These are phyloP conservation scores for Ichneumoninae sp. DNA, from an alignment of 2,888 invertebrate genomes.

Conservation along the genomic window DNA sequence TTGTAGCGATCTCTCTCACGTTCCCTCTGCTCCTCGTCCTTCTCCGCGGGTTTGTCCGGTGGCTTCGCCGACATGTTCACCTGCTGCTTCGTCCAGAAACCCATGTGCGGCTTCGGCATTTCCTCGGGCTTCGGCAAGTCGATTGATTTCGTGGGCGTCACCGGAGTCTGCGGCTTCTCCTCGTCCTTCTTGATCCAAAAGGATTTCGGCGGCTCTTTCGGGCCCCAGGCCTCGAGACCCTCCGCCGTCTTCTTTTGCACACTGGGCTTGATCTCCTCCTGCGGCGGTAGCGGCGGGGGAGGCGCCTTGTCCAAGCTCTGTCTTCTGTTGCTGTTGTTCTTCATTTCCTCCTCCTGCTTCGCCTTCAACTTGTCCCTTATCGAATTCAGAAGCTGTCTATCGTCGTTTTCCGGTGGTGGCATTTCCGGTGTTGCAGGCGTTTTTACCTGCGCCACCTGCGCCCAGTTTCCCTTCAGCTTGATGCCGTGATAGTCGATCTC, in stretches of 20 bases:
- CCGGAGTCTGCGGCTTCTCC: conserved; percentile 70
- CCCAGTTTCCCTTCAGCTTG: conserved; percentile 85
- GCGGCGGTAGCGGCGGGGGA: conserved; percentile 19
- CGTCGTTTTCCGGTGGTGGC: conserved; percentile 82
- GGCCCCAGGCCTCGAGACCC: conserved; percentile 79
- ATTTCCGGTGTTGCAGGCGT: conserved; percentile 72
- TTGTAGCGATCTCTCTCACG: conserved; percentile 77
- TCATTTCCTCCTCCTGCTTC: conserved; percentile 85
- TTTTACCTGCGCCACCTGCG: conserved; percentile 78
- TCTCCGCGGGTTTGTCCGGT: conserved; percentile 80
- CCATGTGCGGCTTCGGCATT: conserved; percentile 83
- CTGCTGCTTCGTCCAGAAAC: conserved; percentile 83
- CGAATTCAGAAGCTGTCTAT: conserved; percentile 85
- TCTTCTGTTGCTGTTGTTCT: conserved; percentile 74
- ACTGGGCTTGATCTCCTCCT: conserved; percentile 54
- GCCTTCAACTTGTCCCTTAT: conserved; percentile 85
- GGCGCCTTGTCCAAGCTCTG: conserved; percentile 65
- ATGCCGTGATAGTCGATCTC: conserved; percentile 82
- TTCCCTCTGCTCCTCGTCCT: conserved; percentile 79
- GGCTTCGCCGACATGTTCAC: conserved; percentile 81
- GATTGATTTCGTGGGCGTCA: conserved; percentile 71
- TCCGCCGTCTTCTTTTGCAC: conserved; percentile 62
- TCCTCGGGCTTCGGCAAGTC: conserved; percentile 80
- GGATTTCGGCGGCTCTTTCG: conserved; percentile 78
- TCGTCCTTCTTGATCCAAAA: conserved; percentile 80